Percentiles rank a stretch among this genome's conserved stretches.
These are phyloP conservation scores for Thereva nobilitata DNA, from an alignment of 2,888 invertebrate species.

Conservation along the genomic window DNA sequence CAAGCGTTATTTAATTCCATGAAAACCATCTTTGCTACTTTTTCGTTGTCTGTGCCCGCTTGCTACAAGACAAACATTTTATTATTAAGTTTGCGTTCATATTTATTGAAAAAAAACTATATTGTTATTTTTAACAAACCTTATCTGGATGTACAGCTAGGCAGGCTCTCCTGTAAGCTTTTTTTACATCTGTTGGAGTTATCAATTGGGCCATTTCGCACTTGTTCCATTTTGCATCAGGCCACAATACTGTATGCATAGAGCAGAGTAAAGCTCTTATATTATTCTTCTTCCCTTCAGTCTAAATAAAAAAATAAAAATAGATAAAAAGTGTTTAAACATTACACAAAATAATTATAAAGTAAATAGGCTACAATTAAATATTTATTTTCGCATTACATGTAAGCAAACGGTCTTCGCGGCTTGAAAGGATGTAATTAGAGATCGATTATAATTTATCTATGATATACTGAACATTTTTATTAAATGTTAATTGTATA, in stretches of 20 bases:
- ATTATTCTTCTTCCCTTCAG: slow-evolving; percentile 94
- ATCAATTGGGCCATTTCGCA: slow-evolving; percentile 96
- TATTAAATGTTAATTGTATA: too few species aligned
- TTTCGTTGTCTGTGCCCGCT: slow-evolving; percentile 89
- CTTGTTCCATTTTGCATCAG: slow-evolving; percentile 88
- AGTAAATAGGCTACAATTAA: too few species aligned
- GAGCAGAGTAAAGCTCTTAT: slow-evolving; percentile 94
- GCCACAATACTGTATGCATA: slow-evolving; percentile 91
- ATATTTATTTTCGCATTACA: too few species aligned
- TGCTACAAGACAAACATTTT: slow-evolving; percentile 67
- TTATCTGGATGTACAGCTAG: slow-evolving; percentile 98
- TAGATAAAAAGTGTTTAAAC: slow-evolving; percentile 4
- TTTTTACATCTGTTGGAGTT: slow-evolving; percentile 90
- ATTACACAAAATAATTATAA: too few species aligned
- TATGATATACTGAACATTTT: too few species aligned
- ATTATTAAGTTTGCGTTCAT: too few species aligned
- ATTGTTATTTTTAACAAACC: slow-evolving; percentile 62
- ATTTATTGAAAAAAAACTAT: background rate
- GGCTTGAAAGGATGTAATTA: too few species aligned
- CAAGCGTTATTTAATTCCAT: slow-evolving; percentile 99
- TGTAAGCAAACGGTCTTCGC: too few species aligned
- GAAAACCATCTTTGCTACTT: slow-evolving; percentile 93
- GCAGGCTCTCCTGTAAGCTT: slow-evolving; percentile 92
- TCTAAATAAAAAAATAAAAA: slow-evolving; percentile 61
- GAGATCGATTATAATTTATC: too few species aligned